Evolutionary conservation across 2,797 vertebrate species (phyloP).

Genomic region (Salmo trutta): DNA sequence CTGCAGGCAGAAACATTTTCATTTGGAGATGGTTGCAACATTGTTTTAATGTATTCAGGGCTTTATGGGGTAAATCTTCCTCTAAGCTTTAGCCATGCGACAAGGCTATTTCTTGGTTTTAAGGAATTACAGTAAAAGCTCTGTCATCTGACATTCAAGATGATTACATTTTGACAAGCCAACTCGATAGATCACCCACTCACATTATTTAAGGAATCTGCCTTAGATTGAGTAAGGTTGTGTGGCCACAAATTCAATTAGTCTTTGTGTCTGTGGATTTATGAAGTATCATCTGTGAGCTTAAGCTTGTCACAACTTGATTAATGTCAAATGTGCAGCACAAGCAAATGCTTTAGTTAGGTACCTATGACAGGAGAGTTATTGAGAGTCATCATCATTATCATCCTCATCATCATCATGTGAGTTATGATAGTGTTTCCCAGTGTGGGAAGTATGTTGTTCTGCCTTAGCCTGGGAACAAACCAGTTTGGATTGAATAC

Average conservation of each 20-base stretch:
- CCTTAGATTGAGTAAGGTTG: constrained; percentile 26
- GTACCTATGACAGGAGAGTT: not conserved
- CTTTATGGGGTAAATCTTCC: constrained; percentile 70
- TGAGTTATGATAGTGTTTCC: too few species aligned
- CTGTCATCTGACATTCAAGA: constrained; percentile 82
- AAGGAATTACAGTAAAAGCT: constrained; percentile 88
- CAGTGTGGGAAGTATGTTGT: too few species aligned
- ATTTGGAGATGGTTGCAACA: constrained; percentile 75
- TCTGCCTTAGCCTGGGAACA: too few species aligned
- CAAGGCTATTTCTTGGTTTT: constrained; percentile 72
- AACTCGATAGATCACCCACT: constrained; percentile 69
- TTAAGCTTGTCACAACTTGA: constrained; percentile 27
- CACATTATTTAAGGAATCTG: constrained; percentile 50
- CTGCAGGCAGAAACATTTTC: constrained; percentile 71
- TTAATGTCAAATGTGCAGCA: constrained; percentile 21
- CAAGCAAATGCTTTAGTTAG: not conserved
- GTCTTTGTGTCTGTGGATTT: constrained; percentile 15
- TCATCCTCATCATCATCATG: not conserved
- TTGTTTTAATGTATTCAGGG: constrained; percentile 72
- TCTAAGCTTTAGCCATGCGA: constrained; percentile 65
- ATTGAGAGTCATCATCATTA: not conserved
- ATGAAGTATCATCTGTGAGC: not conserved
- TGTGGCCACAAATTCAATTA: constrained; percentile 38
- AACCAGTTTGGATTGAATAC: too few species aligned
- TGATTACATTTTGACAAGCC: constrained; percentile 86